Base-by-base conservation (phyloP, 1,140 invertebrate genomes). In the Pseudomyrmex concolor region DNA sequence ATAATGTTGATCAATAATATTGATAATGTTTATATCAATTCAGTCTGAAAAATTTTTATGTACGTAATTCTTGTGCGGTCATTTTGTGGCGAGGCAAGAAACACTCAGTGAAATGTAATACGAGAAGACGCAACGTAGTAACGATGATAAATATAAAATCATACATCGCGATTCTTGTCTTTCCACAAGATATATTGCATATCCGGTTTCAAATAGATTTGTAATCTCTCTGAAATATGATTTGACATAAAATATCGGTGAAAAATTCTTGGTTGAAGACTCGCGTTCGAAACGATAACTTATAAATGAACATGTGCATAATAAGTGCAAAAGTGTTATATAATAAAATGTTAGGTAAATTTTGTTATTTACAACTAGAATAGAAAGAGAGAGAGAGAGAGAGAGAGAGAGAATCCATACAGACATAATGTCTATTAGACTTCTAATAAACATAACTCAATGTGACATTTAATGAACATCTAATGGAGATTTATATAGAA, bases 181-280 rank as follows among this genome's bases (percentile, higher is more conserved):
- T 15, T 55, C 17, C 12, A 25, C 50, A 17, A 57, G 74, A 68
- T 34, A 34, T 34, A 34, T 25, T 45, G 34, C 3, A 1, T 67
- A 78, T 68, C 19, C 66, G 45, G 45, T 80, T 80, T 80, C 76
- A 59, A 71, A 71, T 45, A 3, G 15, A 48, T 48, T 57, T 57
- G 25, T 19, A 57, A 78, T 70, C 1, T 51, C 43, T 70, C 1
- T 25, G 15, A n/a, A 17, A 66, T 66, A 66, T n/a, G 34, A 67
- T 68, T 70, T 25, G 54, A 71, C 0, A 12, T 13, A 15, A 48
- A 66, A 25, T 22, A n/a, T 8, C 8, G 22, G 25, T 63, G 7
- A 34, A 7, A 34, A 34, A 51, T 51, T 13, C 3, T 51, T n/a
- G 15, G 25, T 15, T 12, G n/a, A 15, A 60, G 17, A 8, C 19